Conservation (phyloP, 1,140 invertebrate species). For the Heliconius himera region DNA sequence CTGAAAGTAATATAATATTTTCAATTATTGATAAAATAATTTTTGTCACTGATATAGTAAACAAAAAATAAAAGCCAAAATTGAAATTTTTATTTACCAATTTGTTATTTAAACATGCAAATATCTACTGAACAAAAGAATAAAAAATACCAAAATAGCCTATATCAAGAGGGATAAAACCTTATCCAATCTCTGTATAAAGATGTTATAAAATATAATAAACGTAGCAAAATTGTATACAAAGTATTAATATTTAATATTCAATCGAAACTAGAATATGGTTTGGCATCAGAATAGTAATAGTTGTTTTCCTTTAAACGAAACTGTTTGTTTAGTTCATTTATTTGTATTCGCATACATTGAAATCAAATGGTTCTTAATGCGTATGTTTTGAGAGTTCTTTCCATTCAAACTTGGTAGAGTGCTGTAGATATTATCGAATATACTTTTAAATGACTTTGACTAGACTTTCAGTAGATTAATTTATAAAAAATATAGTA, state of each 20-base stretch:
- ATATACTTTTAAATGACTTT: conserved; percentile 5
- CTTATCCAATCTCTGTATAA: not conserved
- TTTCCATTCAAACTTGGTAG: not conserved
- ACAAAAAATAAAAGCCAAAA: too few relatives aligned
- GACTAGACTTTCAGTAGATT: not conserved
- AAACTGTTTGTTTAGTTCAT: not conserved
- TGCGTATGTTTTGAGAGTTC: not conserved
- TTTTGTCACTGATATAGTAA: too few relatives aligned
- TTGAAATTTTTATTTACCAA: too few relatives aligned
- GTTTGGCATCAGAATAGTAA: not conserved
- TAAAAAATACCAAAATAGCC: too few relatives aligned
- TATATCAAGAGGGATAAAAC: not conserved
- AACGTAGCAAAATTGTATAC: not conserved
- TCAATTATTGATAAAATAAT: too few relatives aligned
- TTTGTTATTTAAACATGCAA: too few relatives aligned
- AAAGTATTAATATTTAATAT: not conserved
- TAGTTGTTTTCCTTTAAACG: conserved; percentile 4
- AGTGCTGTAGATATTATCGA: not conserved
- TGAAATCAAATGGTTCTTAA: not conserved
- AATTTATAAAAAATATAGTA: not conserved
- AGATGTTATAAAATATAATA: not conserved
- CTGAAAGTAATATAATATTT: too few relatives aligned
- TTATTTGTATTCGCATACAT: not conserved
- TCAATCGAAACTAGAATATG: not conserved
- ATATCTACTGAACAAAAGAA: too few relatives aligned